Percentiles rank a stretch among this genome's conserved stretches.
phyloP scores from a whole-genome alignment of 2,113 vertebrate species.

The Burhinus oedicnemus region DNA sequence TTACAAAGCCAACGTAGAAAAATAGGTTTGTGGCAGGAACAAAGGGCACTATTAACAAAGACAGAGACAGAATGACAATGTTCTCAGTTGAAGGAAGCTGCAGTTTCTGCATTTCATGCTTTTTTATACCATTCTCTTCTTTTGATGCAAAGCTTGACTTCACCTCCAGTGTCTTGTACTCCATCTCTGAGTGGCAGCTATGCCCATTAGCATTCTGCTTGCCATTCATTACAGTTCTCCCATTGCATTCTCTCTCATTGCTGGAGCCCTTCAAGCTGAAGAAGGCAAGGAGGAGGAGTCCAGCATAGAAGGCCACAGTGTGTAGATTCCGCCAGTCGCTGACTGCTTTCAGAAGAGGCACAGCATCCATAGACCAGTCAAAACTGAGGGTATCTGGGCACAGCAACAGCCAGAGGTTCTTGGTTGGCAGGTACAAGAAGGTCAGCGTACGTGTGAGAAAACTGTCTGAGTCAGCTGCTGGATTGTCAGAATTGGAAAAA shows the following conservation, averaged over 20 bases:
- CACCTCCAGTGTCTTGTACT: constrained; percentile 76
- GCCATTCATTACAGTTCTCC: constrained; percentile 87
- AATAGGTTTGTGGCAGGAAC: constrained; percentile 97
- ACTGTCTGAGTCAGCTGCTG: constrained; percentile 90
- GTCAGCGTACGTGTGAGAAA: constrained; percentile 87
- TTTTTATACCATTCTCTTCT: constrained; percentile 88
- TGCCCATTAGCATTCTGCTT: constrained; percentile 92
- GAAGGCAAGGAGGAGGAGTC: constrained; percentile 84
- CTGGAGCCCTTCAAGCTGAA: constrained; percentile 79
- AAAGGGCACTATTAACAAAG: constrained; percentile 92
- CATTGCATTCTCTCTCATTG: constrained; percentile 81
- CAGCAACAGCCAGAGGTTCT: constrained; percentile 94
- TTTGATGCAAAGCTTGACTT: constrained; percentile 74
- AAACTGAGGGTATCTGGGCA: constrained; percentile 96
- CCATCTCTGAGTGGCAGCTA: constrained; percentile 84
- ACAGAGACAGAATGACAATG: constrained; percentile 90
- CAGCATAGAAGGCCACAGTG: constrained; percentile 86
- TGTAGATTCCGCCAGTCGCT: constrained; percentile 91
- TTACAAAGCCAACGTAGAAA: constrained; percentile 99
- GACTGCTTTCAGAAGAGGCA: constrained; percentile 89
- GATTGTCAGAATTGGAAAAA: constrained; percentile 99
- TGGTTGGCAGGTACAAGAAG: constrained; percentile 90
- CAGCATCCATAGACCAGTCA: constrained; percentile 98
- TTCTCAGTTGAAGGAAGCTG: constrained; percentile 91
- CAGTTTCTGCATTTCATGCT: constrained; percentile 74